phyloP scores from a whole-genome alignment of 1,140 invertebrate species.

The Orussus abietinus region DNA sequence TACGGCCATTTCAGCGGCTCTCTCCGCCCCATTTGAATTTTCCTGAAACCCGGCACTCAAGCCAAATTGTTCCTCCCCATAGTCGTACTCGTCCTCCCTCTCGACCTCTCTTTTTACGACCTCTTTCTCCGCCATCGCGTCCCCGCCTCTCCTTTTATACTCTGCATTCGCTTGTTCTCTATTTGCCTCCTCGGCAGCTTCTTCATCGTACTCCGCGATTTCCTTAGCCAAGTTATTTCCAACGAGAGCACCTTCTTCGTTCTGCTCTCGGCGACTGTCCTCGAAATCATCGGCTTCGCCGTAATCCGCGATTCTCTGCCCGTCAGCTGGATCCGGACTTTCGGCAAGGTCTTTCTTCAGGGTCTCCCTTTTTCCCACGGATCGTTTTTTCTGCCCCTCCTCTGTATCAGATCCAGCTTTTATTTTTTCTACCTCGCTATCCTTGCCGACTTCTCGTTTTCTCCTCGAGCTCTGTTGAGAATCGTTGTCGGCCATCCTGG shows the following conservation, averaged over 20 bases:
- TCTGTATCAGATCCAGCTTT: constrained; percentile 1
- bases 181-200: not conserved
- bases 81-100: constrained; percentile 22
- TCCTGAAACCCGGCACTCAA: not conserved
- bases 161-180: constrained; percentile 8
- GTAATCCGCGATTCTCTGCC: not conserved
- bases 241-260: not conserved
- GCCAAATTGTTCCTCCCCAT: constrained; percentile 10
- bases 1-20: too few species aligned
- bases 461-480: not conserved
- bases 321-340: not conserved
- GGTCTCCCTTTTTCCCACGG: not conserved
- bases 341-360: constrained; percentile 13
- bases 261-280: constrained; percentile 1
- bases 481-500: constrained; percentile 1
- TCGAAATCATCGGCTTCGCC: constrained; percentile 7
- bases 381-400: not conserved
- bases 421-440: too few species aligned
- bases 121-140: constrained; percentile 24
- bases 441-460: constrained; percentile 4
- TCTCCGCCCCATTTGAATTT: too few species aligned
- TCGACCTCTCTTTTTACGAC: constrained; percentile 22
- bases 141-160: constrained; percentile 19
- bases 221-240: not conserved
- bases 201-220: not conserved